A percentile compares a stretch with the other conserved stretches of the same genome.
These are phyloP conservation scores for Gambusia holbrooki DNA, from an alignment of 2,113 vertebrate genomes.

Conservation along the genomic window DNA sequence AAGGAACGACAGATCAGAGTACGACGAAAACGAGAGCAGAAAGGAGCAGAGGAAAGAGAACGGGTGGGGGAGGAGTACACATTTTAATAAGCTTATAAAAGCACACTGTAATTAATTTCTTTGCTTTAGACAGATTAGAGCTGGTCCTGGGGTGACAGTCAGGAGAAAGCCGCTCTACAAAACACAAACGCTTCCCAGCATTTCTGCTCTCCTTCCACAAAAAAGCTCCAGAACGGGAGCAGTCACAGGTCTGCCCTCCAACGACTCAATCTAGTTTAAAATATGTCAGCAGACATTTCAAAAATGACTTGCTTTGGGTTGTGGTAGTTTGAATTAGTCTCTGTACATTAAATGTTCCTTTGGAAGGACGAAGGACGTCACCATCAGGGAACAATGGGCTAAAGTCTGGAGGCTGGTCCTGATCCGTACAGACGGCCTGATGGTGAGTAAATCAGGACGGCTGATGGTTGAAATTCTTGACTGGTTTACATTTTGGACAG, in stretches of 20 bases:
- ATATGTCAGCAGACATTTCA: too few relatives aligned
- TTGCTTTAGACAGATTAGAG: constrained; percentile 66
- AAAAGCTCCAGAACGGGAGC: constrained; percentile 10
- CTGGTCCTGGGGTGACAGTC: constrained; percentile 48
- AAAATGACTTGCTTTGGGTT: too few relatives aligned
- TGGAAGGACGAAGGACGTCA: too few relatives aligned
- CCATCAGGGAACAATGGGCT: too few relatives aligned
- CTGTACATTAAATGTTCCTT: too few relatives aligned
- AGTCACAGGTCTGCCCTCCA: neutral
- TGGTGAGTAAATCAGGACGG: too few relatives aligned
- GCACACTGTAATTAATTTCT: constrained; percentile 62
- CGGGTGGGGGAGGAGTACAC: constrained; percentile 9
- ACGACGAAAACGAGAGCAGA: neutral
- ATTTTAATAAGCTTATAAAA: constrained; percentile 64
- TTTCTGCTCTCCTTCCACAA: constrained; percentile 11
- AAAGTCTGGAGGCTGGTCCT: too few relatives aligned
- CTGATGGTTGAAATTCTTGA: too few relatives aligned
- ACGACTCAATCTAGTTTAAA: neutral
- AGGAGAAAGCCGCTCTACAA: constrained; percentile 20
- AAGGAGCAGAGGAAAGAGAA: constrained; percentile 20
- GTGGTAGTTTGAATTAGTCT: too few relatives aligned
- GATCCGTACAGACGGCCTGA: too few relatives aligned
- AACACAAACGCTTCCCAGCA: constrained; percentile 12
- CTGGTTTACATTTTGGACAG: too few relatives aligned
- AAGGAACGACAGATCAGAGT: neutral